These are phyloP conservation scores for Callyntrura guangdongensis DNA, from an alignment of 2,888 invertebrate genomes.

Conservation along the genomic window DNA sequence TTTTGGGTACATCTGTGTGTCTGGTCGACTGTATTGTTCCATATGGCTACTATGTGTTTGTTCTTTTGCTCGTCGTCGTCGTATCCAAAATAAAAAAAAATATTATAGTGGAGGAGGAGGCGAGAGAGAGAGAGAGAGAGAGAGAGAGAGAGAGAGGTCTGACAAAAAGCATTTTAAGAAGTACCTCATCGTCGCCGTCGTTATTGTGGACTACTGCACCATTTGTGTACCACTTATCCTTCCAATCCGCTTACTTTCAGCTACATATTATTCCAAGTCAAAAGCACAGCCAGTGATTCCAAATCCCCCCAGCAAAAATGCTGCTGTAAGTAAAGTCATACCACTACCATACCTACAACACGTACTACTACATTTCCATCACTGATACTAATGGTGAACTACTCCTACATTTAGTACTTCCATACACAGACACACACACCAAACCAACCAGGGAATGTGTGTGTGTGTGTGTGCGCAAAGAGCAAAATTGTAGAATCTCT, in stretches of 20 bases:
- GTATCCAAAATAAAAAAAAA: slow-evolving; percentile 3
- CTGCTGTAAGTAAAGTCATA: slow-evolving; percentile 12
- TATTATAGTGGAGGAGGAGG: not conserved
- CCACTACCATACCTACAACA: not conserved
- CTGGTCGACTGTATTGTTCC: slow-evolving; percentile 15
- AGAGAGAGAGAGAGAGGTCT: too few species aligned
- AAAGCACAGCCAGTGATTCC: slow-evolving; percentile 47
- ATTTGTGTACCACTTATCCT: slow-evolving; percentile 37
- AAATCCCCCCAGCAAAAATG: slow-evolving; percentile 28
- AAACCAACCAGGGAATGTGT: not conserved
- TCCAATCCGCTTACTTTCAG: slow-evolving; percentile 13
- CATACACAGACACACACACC: slow-evolving; percentile 27
- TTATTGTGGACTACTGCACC: slow-evolving; percentile 2
- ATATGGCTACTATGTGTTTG: slow-evolving; percentile 9
- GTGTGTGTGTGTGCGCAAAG: not conserved
- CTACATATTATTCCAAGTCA: slow-evolving; percentile 18
- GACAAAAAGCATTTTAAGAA: slow-evolving; percentile 32
- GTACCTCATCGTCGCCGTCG: slow-evolving; percentile 40
- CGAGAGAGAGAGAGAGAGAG: too few species aligned
- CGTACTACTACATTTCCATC: slow-evolving; percentile 30
- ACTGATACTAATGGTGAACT: slow-evolving; percentile 47
- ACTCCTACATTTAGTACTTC: slow-evolving; percentile 45
- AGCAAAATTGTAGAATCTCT: not conserved
- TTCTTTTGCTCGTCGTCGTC: not conserved
- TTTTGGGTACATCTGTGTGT: slow-evolving; percentile 24